Conservation (phyloP, 2,888 invertebrate genomes). For the Ophion costatus region DNA sequence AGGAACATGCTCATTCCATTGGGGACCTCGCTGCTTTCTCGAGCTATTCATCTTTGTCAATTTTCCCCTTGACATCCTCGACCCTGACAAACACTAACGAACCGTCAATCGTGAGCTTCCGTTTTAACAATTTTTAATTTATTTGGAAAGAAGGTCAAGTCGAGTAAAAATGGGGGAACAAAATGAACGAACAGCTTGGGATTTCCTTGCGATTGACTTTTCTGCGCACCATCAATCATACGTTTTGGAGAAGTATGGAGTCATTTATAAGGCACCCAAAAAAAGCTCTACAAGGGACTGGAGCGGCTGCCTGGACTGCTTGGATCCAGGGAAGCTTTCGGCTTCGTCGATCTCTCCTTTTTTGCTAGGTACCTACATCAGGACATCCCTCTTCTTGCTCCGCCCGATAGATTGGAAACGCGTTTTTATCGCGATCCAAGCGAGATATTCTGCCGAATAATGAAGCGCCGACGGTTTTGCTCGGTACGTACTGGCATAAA, state of each 20-base stretch:
- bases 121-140: no score
- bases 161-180: background rate
- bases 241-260: conserved; percentile 5
- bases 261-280: background rate
- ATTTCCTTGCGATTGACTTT: background rate
- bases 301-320: background rate
- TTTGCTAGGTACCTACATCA: conserved; percentile 22
- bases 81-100: background rate
- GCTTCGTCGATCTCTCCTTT: conserved; percentile 2
- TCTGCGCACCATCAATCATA: background rate
- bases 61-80: background rate
- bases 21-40: background rate
- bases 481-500: conserved; percentile 59
- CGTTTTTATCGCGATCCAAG: conserved; percentile 25
- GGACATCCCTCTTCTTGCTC: conserved; percentile 5
- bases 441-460: conserved; percentile 22
- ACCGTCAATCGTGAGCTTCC: background rate
- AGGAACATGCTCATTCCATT: background rate
- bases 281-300: background rate
- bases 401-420: conserved; percentile 42
- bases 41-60: background rate
- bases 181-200: no score
- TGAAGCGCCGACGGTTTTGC: conserved; percentile 42
- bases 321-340: background rate
- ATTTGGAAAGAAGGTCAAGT: background rate